Evolutionary conservation across 2,797 vertebrate genomes (phyloP), one percentile per base, ranked within the genome.

Genomic region (Phrynocephalus vlangalii): DNA sequence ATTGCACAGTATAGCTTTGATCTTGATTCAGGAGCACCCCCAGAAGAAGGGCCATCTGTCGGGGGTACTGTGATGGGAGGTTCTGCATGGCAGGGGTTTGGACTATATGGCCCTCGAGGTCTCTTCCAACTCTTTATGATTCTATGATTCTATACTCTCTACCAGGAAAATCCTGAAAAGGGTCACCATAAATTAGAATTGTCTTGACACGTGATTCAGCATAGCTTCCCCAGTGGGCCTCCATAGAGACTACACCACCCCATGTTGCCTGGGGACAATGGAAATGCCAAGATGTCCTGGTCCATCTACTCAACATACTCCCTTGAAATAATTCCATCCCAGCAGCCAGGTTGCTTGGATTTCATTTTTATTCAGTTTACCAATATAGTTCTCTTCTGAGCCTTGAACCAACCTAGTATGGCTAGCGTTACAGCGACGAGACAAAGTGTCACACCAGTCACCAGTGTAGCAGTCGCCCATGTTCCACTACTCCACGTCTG

Each of bases 381-480:
- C 79, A 56, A 3, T 0, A 66, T 66, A 0, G 56, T 83, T 91
- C 24, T 52, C 66, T 83, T 83, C 38, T 76, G 44, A 22, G 20
- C 52, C 50, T 52, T 82, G 33, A 68, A 52, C 66, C 87, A 0
- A 90, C 86, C 48, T 6, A 83, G 0, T 13, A 83, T 0, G 0
- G 93, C n/a, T 0, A 93, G 87, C 38, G 30, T 3, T 60, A 24
- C 67, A 3, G 33, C 20, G 13, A 90, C 44, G 73, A 91, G 75
- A 15, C 82, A 92, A 33, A 95, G 33, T 79, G 50, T 20, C 20
- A 56, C 48, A 3, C 48, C 86, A 81, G 66, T 72, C 67, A 60
- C 48, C 79, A 77, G 11, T 0, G 63, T 87, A 77, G 92, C 22
- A 0, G 30, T 91, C 79, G 88, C 24, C 94, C 88, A 93, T 0